Evolutionary conservation across 1,140 invertebrate genomes (phyloP).

Genomic region (Neodiprion lecontei): DNA sequence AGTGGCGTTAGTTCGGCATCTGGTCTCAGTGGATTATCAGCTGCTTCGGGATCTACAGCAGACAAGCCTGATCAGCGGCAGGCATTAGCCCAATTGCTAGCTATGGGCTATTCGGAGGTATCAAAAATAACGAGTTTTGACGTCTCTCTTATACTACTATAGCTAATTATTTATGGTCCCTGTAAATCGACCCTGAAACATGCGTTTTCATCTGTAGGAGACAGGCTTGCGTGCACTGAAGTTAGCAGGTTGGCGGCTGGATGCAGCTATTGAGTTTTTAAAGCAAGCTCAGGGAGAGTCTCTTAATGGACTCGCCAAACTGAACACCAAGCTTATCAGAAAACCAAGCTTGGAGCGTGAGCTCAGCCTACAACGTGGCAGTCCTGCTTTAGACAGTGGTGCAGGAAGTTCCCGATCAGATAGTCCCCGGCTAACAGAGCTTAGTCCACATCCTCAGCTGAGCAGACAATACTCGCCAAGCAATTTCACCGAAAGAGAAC

Average conservation of each 20-base stretch:
- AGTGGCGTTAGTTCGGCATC: constrained; percentile 71
- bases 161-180: background rate
- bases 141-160: constrained; percentile 17
- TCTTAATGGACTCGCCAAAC: constrained; percentile 65
- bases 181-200: background rate
- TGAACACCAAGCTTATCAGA: constrained; percentile 79
- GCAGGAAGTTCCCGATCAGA: constrained; percentile 88
- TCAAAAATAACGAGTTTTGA: constrained; percentile 9
- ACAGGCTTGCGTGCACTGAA: constrained; percentile 72
- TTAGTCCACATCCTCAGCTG: constrained; percentile 64
- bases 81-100: constrained; percentile 66
- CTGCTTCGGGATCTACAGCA: constrained; percentile 53
- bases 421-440: constrained; percentile 71
- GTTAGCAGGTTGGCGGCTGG: constrained; percentile 70
- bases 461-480: constrained; percentile 62
- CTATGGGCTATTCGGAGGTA: constrained; percentile 74
- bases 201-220: constrained; percentile 63
- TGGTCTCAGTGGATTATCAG: constrained; percentile 70
- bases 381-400: constrained; percentile 85
- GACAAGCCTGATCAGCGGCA: constrained; percentile 63
- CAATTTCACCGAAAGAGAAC: constrained; percentile 65
- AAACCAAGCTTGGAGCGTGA: constrained; percentile 88
- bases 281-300: constrained; percentile 70
- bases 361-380: constrained; percentile 75
- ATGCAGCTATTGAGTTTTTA: constrained; percentile 74